Evolutionary conservation across 2,113 vertebrate species (phyloP), one percentile per base, ranked within the genome.

Genomic region (Seriola quinqueradiata): DNA sequence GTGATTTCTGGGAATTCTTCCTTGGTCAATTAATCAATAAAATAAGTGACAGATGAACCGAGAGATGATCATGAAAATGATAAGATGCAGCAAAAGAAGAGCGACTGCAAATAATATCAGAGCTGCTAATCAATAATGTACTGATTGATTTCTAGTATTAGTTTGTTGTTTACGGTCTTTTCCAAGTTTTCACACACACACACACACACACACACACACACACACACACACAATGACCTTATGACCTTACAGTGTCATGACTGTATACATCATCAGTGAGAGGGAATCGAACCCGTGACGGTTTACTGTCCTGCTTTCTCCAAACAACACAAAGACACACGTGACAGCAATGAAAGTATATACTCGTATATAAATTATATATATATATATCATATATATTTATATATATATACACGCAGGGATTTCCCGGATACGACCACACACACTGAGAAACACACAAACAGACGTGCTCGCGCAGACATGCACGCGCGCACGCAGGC

Each of bases 401-500:
- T 28, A 83, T 34, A 72, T 19, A 70, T 21, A 60, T 21, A 54
- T 28, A 28, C 4, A 38, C 8, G 44, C 66, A 54, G 78, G 87
- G 87, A 83, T 84, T 88, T 89, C 87, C 90, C 76, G 72, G 70
- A 85, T 44, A 44, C 79, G 32, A 52, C 44, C 71, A 79, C 70
- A 75, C 83, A 23, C 17, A 8, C 28, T 28, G 7, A 55, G 5
- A 55, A 8, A 38, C 6, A 38, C 6, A 38, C 8, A 46, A n/a
- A 46, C 25, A 8, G 46, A 3, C 28, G 1, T 12, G 5, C 40
- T 23, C 64, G 19, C 36, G 3, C 77, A 10, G 13, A 8, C 42
- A 0, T 3, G 4, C 61, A 2, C n/a, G 28, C 75, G 11, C 79
- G 14, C 76, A 5, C 55, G 14, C 67, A 11, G 8, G 55, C 89